These are phyloP conservation scores for Aporophyla nigra DNA, from an alignment of 2,888 invertebrate species.

Conservation along the genomic window DNA sequence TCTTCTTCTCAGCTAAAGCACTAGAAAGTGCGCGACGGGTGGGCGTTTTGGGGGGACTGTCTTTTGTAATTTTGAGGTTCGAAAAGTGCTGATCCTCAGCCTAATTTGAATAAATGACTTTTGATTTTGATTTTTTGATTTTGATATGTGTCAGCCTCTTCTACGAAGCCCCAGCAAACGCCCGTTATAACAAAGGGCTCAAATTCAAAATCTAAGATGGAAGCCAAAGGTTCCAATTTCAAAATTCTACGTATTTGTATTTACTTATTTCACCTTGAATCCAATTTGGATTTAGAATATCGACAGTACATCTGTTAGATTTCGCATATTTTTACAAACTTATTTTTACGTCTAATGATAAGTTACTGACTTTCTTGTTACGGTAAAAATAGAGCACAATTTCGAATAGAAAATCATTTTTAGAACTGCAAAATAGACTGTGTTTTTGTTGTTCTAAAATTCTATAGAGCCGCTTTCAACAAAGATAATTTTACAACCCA, in stretches of 20 bases:
- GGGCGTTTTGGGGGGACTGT: too few relatives aligned
- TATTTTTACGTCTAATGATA: fast-evolving
- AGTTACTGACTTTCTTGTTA: fast-evolving
- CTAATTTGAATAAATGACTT: too few relatives aligned
- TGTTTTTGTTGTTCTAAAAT: constrained; percentile 40
- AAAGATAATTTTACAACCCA: not conserved
- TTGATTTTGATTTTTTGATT: too few relatives aligned
- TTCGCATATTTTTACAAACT: constrained; percentile 52
- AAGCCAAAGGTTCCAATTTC: constrained; percentile 54
- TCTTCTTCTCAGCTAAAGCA: too few relatives aligned
- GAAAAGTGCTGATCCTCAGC: too few relatives aligned
- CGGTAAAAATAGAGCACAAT: fast-evolving
- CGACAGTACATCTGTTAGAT: constrained; percentile 62
- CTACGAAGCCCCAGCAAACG: not conserved
- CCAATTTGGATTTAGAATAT: constrained; percentile 59
- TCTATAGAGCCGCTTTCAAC: constrained; percentile 38
- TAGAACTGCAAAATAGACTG: not conserved
- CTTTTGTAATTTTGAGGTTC: too few relatives aligned
- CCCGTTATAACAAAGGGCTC: not conserved
- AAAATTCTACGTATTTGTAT: constrained; percentile 52
- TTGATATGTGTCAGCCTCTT: too few relatives aligned
- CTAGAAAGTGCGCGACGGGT: too few relatives aligned
- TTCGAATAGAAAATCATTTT: constrained; percentile 2
- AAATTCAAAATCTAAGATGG: constrained; percentile 27
- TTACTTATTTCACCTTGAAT: constrained; percentile 48